These are phyloP conservation scores for Cyphomyrus plagiostoma DNA, from an alignment of 2,113 vertebrate species.

Conservation along the genomic window DNA sequence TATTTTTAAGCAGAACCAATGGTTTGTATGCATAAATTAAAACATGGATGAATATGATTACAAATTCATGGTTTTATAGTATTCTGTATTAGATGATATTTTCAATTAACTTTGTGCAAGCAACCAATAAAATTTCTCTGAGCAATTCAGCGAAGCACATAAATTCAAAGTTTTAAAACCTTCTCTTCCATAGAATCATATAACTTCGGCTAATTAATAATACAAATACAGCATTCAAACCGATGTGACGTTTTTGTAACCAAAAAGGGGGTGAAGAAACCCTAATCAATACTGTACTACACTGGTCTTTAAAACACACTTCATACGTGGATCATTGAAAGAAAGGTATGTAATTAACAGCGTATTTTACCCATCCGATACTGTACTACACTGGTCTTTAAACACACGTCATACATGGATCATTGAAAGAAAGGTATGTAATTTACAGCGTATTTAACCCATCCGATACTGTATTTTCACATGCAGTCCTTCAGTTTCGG, in stretches of 20 bases:
- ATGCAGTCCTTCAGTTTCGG: background rate
- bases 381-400: no score
- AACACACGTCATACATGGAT: background rate
- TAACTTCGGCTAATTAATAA: background rate
- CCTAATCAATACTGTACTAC: background rate
- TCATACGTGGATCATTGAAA: background rate
- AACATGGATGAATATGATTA: slow-evolving; percentile 1
- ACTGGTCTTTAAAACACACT: no score
- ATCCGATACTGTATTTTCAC: background rate
- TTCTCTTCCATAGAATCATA: background rate
- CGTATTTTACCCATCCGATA: background rate
- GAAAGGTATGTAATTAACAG: background rate
- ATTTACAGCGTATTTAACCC: background rate
- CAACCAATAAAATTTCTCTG: background rate
- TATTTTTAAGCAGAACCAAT: background rate
- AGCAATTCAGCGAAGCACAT: background rate
- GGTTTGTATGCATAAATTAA: background rate
- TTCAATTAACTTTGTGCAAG: background rate
- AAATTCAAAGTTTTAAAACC: background rate
- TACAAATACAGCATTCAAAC: background rate
- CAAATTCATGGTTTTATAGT: background rate
- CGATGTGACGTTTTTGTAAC: background rate
- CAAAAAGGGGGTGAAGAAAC: background rate
- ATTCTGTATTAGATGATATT: background rate
- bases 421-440: background rate